Percentiles rank a stretch among this genome's conserved stretches.
Evolutionary conservation across 2,888 invertebrate genomes (phyloP).

Genomic region (Euproctis similis): DNA sequence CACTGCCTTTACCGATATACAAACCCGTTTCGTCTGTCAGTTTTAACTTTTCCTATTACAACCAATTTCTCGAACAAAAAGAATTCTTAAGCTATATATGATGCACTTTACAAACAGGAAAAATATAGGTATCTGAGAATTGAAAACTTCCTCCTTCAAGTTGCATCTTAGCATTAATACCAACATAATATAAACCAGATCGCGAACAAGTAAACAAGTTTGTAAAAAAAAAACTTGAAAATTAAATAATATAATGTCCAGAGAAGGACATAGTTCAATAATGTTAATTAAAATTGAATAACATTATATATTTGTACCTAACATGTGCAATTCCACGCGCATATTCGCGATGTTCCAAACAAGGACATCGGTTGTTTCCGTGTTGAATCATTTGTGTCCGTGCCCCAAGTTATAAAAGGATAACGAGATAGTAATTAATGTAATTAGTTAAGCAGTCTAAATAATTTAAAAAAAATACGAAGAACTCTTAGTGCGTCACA

Average conservation of each 20-base stretch:
- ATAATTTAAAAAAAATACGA: not conserved
- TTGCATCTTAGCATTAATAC: no score
- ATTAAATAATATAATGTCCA: conserved; percentile 23
- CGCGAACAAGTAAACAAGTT: conserved; percentile 10
- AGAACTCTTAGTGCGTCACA: no score
- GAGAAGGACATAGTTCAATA: conserved; percentile 57
- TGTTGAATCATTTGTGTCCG: conserved; percentile 52
- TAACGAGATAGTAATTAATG: conserved; percentile 9
- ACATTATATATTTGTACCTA: no score
- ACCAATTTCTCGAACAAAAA: no score
- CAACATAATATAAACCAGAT: conserved; percentile 15
- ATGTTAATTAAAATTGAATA: conserved; percentile 58
- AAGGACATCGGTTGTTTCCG: conserved; percentile 66
- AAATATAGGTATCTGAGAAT: no score
- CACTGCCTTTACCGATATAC: conserved; percentile 40
- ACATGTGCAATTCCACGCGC: conserved; percentile 54
- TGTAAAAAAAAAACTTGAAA: conserved; percentile 29
- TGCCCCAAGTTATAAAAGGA: conserved; percentile 23
- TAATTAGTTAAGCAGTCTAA: no score
- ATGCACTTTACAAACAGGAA: no score
- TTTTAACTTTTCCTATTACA: no score
- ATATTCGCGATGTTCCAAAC: conserved; percentile 64
- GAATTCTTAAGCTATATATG: no score
- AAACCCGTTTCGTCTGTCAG: conserved; percentile 35
- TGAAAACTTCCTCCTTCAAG: no score